Percentiles rank a stretch among this genome's conserved stretches.
These are phyloP conservation scores for Tympanuchus pallidicinctus DNA, from an alignment of 2,113 vertebrate species.

Conservation along the genomic window DNA sequence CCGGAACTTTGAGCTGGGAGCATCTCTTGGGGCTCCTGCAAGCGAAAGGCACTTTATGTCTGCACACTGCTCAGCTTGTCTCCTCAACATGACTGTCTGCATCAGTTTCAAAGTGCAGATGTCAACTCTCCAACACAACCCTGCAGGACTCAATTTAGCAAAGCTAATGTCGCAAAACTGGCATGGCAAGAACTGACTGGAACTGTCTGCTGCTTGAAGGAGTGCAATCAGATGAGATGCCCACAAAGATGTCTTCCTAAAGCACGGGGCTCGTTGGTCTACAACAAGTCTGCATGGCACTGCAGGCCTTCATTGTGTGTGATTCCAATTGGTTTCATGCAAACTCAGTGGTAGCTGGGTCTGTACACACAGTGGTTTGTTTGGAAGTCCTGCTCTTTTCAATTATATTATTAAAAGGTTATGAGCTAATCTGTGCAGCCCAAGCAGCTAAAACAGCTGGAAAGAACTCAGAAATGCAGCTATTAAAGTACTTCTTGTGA, in stretches of 20 bases:
- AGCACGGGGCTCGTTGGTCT: neutral
- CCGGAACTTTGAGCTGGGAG: constrained; percentile 22
- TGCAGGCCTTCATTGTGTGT: neutral
- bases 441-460: neutral
- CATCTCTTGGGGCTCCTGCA: neutral
- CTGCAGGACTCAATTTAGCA: neutral
- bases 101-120: constrained; percentile 14
- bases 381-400: neutral
- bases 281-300: neutral
- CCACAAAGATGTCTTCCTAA: neutral
- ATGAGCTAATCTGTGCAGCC: neutral
- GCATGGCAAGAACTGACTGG: neutral
- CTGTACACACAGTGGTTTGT: neutral
- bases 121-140: neutral
- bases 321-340: neutral
- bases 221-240: neutral
- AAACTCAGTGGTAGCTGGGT: neutral
- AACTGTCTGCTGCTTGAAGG: neutral
- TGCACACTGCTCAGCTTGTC: constrained; percentile 18
- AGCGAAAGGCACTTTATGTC: neutral
- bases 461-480: neutral
- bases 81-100: constrained; percentile 23
- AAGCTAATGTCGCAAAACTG: constrained; percentile 8
- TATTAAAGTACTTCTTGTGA: neutral
- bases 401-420: neutral